Percentiles rank a stretch among this genome's conserved stretches.
Evolutionary conservation across 1,140 invertebrate species (phyloP).

Genomic region (Cyrtorhinus lividipennis): DNA sequence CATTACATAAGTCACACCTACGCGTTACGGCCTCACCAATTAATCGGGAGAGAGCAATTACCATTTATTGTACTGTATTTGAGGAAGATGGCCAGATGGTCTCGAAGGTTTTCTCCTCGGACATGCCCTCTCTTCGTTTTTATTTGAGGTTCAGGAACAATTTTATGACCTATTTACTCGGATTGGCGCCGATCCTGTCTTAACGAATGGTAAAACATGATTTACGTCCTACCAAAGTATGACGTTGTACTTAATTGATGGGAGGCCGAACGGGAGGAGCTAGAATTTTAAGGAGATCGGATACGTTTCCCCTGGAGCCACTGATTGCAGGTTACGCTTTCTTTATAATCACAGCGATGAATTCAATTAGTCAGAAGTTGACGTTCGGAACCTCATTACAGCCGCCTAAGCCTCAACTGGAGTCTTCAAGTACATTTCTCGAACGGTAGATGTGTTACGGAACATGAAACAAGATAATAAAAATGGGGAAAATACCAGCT

Average conservation of each 20-base stretch:
- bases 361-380: constrained; percentile 3
- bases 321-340: constrained; percentile 6
- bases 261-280: not conserved
- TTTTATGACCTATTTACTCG: not conserved
- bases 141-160: not conserved
- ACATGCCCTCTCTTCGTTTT: not conserved
- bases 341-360: constrained; percentile 2
- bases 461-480: too few relatives aligned
- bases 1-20: constrained; percentile 9
- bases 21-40: not conserved
- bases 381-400: not conserved
- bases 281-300: not conserved
- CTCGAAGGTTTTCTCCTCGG: not conserved
- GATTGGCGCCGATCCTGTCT: not conserved
- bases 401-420: too few relatives aligned
- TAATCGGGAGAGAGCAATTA: not conserved
- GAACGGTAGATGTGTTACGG: too few relatives aligned
- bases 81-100: not conserved
- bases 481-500: too few relatives aligned
- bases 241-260: not conserved
- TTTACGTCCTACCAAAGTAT: not conserved
- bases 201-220: constrained; percentile 2
- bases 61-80: not conserved
- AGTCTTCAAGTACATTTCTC: too few relatives aligned
- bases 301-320: not conserved